Base-by-base conservation (phyloP, 2,888 invertebrate species). In the Rhagonycha lutea region DNA sequence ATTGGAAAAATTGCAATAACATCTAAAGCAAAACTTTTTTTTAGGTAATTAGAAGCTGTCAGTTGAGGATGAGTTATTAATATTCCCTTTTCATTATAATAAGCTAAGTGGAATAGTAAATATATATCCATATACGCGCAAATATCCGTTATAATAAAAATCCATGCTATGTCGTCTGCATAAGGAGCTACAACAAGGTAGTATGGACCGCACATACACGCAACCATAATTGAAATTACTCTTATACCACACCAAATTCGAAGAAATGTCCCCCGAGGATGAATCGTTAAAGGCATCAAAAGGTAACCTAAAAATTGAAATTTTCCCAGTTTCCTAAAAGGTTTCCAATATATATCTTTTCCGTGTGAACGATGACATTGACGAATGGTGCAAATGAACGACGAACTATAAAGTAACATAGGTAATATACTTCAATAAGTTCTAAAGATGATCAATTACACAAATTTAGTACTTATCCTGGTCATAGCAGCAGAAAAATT, bases 101-200 rank as follows among this genome's bases (percentile, higher is more conserved):
- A 90, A 0, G 88, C 89, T 0, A 90, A 88, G 71, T 90, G 90
- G 0, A 88, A 80, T 88, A 90, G 89, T 11, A 90, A 81, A 8
- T 89, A 32, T 0, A 90, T 79, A 63, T 90, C 90, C 1, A 88
- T 3, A 68, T 88, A 88, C 1, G 83, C 82, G 0, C 72, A 76
- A 1, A 74, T 5, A 73, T 83, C 81, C 1, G 80, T 68, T 7
- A 74, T 18, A 4, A 78, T 47, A 11, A 90, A 79, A 3, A 88
- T 28, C 14, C 86, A 77, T 47, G 89, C 88, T 0, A 82, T 14
- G 83, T 84, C 86, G 5, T 9, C 65, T 84, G 83, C 68, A 14
- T 68, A 61, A 24, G 78, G 79, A 85, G 89, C 88, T 80, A 89
- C 89, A 73, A 89, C 88, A 75, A 89, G 86, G 78, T 87, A 86